Evolutionary conservation across 2,888 invertebrate species (phyloP).

Genomic region (Holacanthella duospinosa): DNA sequence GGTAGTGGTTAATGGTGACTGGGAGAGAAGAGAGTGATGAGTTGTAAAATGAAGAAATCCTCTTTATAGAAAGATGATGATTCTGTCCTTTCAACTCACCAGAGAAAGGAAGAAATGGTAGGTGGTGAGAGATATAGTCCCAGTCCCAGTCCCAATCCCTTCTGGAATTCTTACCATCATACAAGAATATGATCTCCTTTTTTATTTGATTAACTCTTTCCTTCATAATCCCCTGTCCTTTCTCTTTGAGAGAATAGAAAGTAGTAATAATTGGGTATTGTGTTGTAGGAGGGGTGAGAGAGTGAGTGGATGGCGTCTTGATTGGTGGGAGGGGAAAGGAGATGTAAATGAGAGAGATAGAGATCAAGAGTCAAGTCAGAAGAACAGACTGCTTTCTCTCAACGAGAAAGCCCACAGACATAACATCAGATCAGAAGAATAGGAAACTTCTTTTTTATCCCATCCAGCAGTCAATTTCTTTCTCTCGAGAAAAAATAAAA

Average conservation of each 20-base stretch:
- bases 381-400: not conserved
- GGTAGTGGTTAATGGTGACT: slow-evolving; percentile 14
- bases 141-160: slow-evolving; percentile 10
- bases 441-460: too few relatives aligned
- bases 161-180: too few relatives aligned
- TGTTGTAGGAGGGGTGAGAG: not conserved
- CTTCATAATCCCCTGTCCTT: too few relatives aligned
- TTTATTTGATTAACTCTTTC: too few relatives aligned
- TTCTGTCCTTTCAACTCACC: slow-evolving; percentile 15
- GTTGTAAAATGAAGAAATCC: not conserved
- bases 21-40: slow-evolving; percentile 16
- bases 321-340: slow-evolving; percentile 16
- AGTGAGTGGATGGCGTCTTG: slow-evolving; percentile 8
- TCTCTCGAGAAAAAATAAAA: too few relatives aligned
- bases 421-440: too few relatives aligned
- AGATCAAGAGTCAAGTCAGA: slow-evolving; percentile 7
- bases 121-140: slow-evolving; percentile 36
- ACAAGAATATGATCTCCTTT: not conserved
- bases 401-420: too few relatives aligned
- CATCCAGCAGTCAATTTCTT: too few relatives aligned
- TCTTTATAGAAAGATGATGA: not conserved
- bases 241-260: too few relatives aligned
- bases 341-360: slow-evolving; percentile 15
- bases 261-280: not conserved
- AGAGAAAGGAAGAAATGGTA: slow-evolving; percentile 32